Evolutionary conservation across 2,113 vertebrate genomes (phyloP), one percentile per base, ranked within the genome.

Genomic region (Anser cygnoides): DNA sequence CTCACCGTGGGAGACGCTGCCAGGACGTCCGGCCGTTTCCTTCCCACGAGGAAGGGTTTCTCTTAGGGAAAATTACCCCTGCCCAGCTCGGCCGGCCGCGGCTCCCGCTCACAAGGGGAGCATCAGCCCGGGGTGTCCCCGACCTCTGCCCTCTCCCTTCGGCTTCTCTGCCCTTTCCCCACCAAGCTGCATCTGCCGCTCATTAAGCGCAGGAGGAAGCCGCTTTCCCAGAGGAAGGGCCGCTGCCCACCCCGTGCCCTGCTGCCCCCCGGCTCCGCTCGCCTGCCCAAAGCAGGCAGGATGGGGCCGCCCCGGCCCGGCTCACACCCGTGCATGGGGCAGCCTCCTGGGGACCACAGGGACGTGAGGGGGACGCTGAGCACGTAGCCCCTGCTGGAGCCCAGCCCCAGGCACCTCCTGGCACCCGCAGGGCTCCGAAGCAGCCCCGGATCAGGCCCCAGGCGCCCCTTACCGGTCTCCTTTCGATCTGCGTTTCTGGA

Each of bases 401-500:
- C 59, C n/a, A 0, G 8, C 57, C 81, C 41, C n/a, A 26, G 41
- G 57, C 71, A 67, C 50, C 49, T 72, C 73, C 59, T 7, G 58
- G 49, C 65, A 54, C 82, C 90, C 13, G 0, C 28, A 2, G 78
- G 26, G 78, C 54, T 75, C 8, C 1, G 63, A 4, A 35, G 72
- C 31, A 5, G 37, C 41, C 71, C 87, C 0, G 11, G 28, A 11
- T 50, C 16, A 23, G 26, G 9, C n/a, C 74, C 59, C 2, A 0
- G 14, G 4, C 1, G 2, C 59, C 41, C 94, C 94, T 97, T 96
- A 99, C 99, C 99, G 98, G 78, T 99, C 99, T 97, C 99, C 99
- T 96, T 99, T 99, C 2, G 99, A 98, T 22, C 99, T 98, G 58
- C 99, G 98, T 73, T 99, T 99, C 97, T 99, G 99, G 71, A 98